Evolutionary conservation across 2,888 invertebrate genomes (phyloP).

Genomic region (Andrena camellia): DNA sequence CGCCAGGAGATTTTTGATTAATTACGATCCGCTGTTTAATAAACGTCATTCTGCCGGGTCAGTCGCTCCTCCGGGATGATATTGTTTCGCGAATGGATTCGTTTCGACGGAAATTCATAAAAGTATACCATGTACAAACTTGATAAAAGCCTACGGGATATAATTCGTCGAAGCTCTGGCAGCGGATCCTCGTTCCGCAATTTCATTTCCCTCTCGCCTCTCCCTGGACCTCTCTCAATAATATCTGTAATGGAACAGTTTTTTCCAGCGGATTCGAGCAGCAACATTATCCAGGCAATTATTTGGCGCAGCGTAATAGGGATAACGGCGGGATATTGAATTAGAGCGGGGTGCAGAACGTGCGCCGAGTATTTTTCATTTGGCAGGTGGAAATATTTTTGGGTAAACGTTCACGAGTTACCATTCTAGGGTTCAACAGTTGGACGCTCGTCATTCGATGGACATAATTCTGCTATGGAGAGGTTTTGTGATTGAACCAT

Average conservation of each 20-base stretch:
- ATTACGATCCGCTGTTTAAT: background rate
- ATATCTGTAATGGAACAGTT: conserved; percentile 53
- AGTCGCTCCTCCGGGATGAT: background rate
- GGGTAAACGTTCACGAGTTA: background rate
- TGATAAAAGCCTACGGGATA: conserved; percentile 6
- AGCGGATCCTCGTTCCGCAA: conserved; percentile 42
- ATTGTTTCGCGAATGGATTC: background rate
- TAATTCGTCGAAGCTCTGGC: conserved; percentile 40
- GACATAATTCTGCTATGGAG: background rate
- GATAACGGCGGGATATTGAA: background rate
- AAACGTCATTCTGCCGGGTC: background rate
- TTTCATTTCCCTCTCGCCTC: conserved; percentile 49
- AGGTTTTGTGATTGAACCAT: no score
- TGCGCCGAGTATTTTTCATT: background rate
- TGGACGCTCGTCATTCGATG: background rate
- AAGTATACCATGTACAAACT: background rate
- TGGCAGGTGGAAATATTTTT: background rate
- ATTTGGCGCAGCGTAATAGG: conserved; percentile 25
- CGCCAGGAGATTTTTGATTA: background rate
- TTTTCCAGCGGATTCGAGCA: conserved; percentile 33
- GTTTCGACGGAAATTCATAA: background rate
- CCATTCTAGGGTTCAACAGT: background rate
- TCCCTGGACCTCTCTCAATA: conserved; percentile 28
- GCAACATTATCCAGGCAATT: conserved; percentile 50
- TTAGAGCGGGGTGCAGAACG: background rate